Percentiles rank a stretch among this genome's conserved stretches.
These are phyloP conservation scores for Diplazon laetatorius DNA, from an alignment of 2,888 invertebrate species.

Conservation along the genomic window DNA sequence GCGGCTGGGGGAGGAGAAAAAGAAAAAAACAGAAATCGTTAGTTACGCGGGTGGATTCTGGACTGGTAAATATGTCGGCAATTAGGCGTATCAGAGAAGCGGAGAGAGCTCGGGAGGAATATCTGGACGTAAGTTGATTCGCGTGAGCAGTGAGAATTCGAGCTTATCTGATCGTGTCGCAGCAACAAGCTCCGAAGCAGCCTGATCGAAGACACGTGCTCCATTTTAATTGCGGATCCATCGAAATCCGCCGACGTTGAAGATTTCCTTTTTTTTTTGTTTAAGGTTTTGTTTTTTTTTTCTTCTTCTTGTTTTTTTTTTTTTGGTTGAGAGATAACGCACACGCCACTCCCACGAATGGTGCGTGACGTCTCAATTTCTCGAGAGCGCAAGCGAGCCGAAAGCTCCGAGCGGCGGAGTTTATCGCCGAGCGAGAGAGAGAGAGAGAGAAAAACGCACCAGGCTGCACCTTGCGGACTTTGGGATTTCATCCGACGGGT, in stretches of 20 bases:
- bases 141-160: conserved; percentile 70
- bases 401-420: conserved; percentile 37
- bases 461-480: conserved; percentile 19
- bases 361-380: conserved; percentile 54
- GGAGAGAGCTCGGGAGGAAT: conserved; percentile 29
- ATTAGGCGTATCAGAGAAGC: conserved; percentile 38
- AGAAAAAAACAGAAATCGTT: background rate
- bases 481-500: background rate
- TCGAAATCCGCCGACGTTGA: conserved; percentile 69
- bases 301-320: background rate
- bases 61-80: conserved; percentile 50
- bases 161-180: conserved; percentile 73
- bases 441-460: conserved; percentile 1
- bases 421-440: conserved; percentile 33
- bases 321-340: conserved; percentile 20
- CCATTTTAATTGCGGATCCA: conserved; percentile 73
- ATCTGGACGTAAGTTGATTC: conserved; percentile 29
- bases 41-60: conserved; percentile 17
- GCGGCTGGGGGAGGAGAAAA: background rate
- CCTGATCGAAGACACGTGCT: conserved; percentile 76
- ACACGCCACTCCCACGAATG: conserved; percentile 16
- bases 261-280: conserved; percentile 23
- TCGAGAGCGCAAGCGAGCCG: conserved; percentile 25
- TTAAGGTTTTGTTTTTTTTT: background rate
- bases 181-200: conserved; percentile 37